phyloP scores from a whole-genome alignment of 2,888 invertebrate species.

The Nysson spinosus region DNA sequence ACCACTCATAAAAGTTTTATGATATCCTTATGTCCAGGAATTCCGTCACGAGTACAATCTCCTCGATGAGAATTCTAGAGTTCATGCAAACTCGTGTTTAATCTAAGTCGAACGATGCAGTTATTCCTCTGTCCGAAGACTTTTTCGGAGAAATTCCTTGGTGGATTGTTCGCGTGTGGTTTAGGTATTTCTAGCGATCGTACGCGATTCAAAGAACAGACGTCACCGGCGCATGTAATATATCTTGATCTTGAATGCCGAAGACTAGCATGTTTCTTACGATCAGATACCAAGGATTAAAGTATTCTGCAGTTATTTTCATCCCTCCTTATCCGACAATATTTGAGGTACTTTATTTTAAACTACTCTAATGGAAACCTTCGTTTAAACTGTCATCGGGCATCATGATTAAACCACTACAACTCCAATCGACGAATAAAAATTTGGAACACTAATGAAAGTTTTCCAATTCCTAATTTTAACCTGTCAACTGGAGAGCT shows the following conservation, averaged over 20 bases:
- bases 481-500: too few relatives aligned
- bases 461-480: too few relatives aligned
- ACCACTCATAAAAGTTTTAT: too few relatives aligned
- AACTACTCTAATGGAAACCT: too few relatives aligned
- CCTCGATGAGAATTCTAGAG: not conserved
- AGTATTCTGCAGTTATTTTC: not conserved
- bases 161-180: conserved; percentile 42
- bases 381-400: too few relatives aligned
- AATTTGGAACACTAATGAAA: too few relatives aligned
- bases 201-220: conserved; percentile 57
- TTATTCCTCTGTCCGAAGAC: conserved; percentile 21
- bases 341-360: too few relatives aligned
- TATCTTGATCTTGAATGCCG: conserved; percentile 49
- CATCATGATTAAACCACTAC: too few relatives aligned
- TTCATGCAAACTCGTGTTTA: not conserved
- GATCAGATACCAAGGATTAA: conserved; percentile 51
- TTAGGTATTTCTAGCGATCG: conserved; percentile 51
- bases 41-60: not conserved
- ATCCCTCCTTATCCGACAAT: too few relatives aligned
- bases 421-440: too few relatives aligned
- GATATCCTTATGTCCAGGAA: too few relatives aligned
- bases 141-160: conserved; percentile 30
- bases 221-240: conserved; percentile 43
- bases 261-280: conserved; percentile 41
- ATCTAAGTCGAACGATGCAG: not conserved